Base-by-base conservation (phyloP, 2,888 invertebrate genomes). In the Tenthredo distinguenda region DNA sequence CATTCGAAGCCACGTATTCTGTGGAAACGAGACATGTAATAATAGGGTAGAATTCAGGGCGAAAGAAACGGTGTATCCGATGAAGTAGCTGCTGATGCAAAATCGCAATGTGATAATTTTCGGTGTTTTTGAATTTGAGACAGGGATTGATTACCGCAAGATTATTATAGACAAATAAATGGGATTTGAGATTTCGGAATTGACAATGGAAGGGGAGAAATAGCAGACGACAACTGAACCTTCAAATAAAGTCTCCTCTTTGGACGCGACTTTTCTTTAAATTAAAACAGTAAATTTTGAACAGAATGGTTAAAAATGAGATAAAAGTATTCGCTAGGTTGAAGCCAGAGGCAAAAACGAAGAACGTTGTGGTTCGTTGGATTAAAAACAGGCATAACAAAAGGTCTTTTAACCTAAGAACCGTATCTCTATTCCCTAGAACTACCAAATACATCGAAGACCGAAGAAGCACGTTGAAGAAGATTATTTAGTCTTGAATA, bases 301-400 rank as follows among this genome's bases (percentile, higher is more conserved):
- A 21, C 83, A 90, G 88, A 86, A 94, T 94, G 94, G 93, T 93
- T 34, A 92, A 92, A 87, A 93, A 93, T 87, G 88, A 92, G 31
- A 94, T 94, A 85, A 94, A 93, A 91, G 93, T 94, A 6, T 94
- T 91, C 86, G 94, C 94, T 3, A 91, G 94, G 86, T 83, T 94
- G n/a, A 94, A 93, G 87, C 91, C 90, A 18, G 89, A 89, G 77
- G 86, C 84, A 40, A 86, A 85, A 43, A 77, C 86, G 43, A 88
- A 86, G 58, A 72, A 62, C 40, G 6, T 71, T 12, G 50, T 87
- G 88, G 90, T 90, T 86, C 18, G 87, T 76, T 37, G 43, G 10
- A 6, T 34, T 58, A 9, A 40, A 10, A 58, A 34, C n/a, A 1
- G 6, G 31, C 26, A 40, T 58, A 21, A 62, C 1, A 21, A 40